phyloP scores from a whole-genome alignment of 53 echinoderm and acorn worm species.

The Stichopus horrens region DNA sequence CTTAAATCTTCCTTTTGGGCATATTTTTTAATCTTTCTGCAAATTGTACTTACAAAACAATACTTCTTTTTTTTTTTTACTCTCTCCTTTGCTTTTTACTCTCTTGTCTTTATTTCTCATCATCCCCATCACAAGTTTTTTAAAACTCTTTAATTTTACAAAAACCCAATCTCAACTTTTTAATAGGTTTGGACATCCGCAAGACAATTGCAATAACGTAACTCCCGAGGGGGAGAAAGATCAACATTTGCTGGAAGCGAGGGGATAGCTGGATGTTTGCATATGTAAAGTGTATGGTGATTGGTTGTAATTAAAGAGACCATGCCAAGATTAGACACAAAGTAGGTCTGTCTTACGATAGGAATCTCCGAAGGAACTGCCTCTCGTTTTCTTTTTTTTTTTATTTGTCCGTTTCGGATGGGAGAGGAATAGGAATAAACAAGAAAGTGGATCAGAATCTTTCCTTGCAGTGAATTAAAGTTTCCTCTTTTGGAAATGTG shows the following conservation, averaged over 20 bases:
- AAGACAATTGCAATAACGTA: not conserved
- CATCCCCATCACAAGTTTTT: not conserved
- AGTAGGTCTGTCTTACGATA: not conserved
- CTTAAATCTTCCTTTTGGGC: no score
- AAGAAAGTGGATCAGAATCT: not conserved
- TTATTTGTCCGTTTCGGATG: not conserved
- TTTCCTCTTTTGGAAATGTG: not conserved
- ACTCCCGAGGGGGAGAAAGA: constrained; percentile 11
- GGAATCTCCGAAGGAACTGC: not conserved
- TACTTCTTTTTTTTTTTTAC: no score
- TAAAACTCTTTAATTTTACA: not conserved
- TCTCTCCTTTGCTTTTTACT: no score
- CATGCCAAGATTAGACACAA: not conserved
- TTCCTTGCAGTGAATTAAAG: not conserved
- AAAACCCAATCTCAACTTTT: constrained; percentile 22
- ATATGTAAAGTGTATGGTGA: not conserved
- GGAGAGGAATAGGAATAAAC: not conserved
- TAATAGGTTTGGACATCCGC: constrained; percentile 17
- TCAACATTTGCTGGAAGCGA: constrained; percentile 21
- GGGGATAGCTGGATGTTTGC: not conserved
- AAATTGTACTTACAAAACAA: no score
- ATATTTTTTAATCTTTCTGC: no score
- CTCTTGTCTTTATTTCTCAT: not conserved
- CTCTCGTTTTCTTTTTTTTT: not conserved
- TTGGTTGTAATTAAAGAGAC: not conserved